Evolutionary conservation across 2,797 vertebrate genomes (phyloP).

Genomic region (Glyptemys insculpta): DNA sequence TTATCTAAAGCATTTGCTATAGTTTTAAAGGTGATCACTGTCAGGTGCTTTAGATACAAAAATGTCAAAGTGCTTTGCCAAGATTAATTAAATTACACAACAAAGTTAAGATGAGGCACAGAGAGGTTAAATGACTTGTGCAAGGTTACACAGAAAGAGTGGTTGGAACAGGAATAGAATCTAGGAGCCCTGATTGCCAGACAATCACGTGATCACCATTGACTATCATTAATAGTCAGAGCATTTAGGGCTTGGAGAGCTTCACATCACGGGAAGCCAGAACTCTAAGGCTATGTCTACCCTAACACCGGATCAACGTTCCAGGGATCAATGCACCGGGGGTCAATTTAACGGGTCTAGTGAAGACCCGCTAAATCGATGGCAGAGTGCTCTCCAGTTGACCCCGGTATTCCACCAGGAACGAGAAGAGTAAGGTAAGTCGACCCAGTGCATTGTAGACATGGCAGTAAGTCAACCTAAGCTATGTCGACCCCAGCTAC

Average conservation of each 20-base stretch:
- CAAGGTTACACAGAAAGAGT: background rate
- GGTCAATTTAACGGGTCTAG: no score
- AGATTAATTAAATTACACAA: background rate
- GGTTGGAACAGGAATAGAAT: background rate
- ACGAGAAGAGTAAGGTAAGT: no score
- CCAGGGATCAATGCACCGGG: no score
- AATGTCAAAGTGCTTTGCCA: background rate
- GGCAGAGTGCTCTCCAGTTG: no score
- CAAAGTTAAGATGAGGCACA: background rate
- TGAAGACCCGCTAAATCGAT: no score
- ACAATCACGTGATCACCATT: background rate
- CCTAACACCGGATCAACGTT: accelerated
- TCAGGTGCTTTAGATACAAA: background rate
- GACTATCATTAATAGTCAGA: background rate
- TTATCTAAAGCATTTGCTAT: background rate
- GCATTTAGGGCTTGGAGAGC: accelerated
- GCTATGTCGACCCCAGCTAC: no score
- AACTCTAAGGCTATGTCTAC: background rate
- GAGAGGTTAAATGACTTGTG: background rate
- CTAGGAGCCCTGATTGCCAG: background rate
- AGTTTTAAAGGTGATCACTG: background rate
- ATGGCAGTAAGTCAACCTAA: no score
- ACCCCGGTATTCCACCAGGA: no score
- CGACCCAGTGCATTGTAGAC: no score
- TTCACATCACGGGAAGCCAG: background rate